These are phyloP conservation scores for Yasuhikotakia modesta DNA, from an alignment of 2,797 vertebrate genomes.

Conservation along the genomic window DNA sequence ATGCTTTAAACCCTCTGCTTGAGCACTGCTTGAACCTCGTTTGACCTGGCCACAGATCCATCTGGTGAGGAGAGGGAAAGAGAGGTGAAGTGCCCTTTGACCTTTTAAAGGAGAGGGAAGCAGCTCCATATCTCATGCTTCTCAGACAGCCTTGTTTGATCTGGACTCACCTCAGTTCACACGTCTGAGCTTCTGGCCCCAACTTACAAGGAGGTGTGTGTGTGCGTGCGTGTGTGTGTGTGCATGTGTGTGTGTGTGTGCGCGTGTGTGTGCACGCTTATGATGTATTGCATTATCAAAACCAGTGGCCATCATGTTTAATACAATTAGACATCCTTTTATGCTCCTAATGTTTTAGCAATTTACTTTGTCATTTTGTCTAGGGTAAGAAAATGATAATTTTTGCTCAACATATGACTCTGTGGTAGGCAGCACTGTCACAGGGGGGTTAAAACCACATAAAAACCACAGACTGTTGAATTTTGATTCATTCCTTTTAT, in stretches of 20 bases:
- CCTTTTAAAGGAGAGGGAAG: conserved; percentile 67
- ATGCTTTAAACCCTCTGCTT: conserved; percentile 77
- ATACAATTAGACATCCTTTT: background rate
- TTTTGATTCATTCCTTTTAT: conserved; percentile 10
- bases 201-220: conserved; percentile 41
- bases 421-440: conserved; percentile 14
- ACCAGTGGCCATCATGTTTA: conserved; percentile 13
- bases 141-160: conserved; percentile 61
- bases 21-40: conserved; percentile 83
- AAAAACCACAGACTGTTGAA: conserved; percentile 21
- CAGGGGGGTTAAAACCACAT: background rate
- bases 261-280: too few relatives aligned
- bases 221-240: conserved; percentile 24
- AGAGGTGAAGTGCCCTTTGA: conserved; percentile 79
- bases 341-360: background rate
- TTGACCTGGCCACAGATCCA: conserved; percentile 85
- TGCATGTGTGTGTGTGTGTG: too few relatives aligned
- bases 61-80: conserved; percentile 74
- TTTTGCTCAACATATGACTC: conserved; percentile 8
- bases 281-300: conserved; percentile 4
- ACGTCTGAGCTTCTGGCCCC: conserved; percentile 51
- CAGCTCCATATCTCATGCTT: conserved; percentile 66
- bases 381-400: background rate
- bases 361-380: conserved; percentile 8
- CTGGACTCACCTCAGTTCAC: conserved; percentile 61